Percentiles rank a stretch among this genome's conserved stretches.
phyloP scores from a whole-genome alignment of 2,113 vertebrate genomes.

The Coturnix japonica region DNA sequence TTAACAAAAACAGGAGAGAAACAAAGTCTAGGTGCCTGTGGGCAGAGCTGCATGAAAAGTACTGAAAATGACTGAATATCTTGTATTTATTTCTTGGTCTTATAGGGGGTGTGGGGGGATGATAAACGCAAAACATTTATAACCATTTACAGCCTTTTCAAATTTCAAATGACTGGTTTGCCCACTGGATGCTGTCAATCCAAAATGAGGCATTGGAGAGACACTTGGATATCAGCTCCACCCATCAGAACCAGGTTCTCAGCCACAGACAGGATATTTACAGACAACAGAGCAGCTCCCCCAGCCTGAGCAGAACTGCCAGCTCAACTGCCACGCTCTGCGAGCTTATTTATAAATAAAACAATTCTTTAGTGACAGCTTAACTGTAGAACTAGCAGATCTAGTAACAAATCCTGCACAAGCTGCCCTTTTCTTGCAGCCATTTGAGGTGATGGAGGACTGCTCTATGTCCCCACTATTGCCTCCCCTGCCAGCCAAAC shows the following conservation, averaged over 20 bases:
- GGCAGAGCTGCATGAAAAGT: background rate
- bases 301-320: background rate
- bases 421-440: background rate
- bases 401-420: background rate
- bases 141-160: background rate
- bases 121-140: background rate
- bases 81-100: background rate
- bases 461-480: fast-evolving
- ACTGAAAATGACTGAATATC: background rate
- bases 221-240: background rate
- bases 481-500: background rate
- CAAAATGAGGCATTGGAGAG: background rate
- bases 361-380: background rate
- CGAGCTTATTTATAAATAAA: background rate
- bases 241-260: background rate
- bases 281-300: background rate
- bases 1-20: background rate
- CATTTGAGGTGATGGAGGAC: background rate
- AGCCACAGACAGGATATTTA: background rate
- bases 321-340: background rate
- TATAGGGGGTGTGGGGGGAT: background rate
- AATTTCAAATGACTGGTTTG: background rate
- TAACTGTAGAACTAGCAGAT: background rate
- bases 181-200: background rate
- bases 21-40: background rate